Evolutionary conservation across 1,140 invertebrate genomes (phyloP).

Genomic region (Plodia interpunctella): DNA sequence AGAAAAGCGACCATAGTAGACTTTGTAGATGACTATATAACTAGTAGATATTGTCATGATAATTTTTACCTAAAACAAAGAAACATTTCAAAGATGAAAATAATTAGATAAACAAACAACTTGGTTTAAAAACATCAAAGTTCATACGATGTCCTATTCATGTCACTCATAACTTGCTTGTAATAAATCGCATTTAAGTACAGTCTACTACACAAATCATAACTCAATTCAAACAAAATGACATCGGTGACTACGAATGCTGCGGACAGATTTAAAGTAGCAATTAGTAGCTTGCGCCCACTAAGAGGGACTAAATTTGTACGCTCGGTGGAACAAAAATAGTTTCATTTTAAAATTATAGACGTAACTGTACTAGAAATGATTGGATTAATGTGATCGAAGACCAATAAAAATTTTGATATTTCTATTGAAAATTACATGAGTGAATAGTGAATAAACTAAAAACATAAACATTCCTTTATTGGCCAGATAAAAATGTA

Average conservation of each 20-base stretch:
- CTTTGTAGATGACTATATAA: no score
- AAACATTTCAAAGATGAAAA: no score
- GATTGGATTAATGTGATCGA: no score
- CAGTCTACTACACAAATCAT: conserved; percentile 14
- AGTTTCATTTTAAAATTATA: conserved; percentile 18
- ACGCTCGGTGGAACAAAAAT: conserved; percentile 28
- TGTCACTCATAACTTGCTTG: background rate
- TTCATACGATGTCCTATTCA: background rate
- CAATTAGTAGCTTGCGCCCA: conserved; percentile 32
- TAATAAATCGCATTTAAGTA: conserved; percentile 9
- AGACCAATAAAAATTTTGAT: background rate
- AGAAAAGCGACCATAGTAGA: no score
- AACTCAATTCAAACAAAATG: conserved; percentile 16
- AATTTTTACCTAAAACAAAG: no score
- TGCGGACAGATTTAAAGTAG: conserved; percentile 42
- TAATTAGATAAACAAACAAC: no score
- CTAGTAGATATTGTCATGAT: no score
- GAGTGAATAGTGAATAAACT: no score
- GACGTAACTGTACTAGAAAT: background rate
- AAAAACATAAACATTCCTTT: no score
- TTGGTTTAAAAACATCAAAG: background rate
- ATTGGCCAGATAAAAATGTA: no score
- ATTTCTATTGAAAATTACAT: background rate
- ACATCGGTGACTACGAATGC: conserved; percentile 18
- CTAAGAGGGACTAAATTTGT: conserved; percentile 32